Conservation (phyloP, 2,888 invertebrate species). For the Podabrus alpinus region DNA sequence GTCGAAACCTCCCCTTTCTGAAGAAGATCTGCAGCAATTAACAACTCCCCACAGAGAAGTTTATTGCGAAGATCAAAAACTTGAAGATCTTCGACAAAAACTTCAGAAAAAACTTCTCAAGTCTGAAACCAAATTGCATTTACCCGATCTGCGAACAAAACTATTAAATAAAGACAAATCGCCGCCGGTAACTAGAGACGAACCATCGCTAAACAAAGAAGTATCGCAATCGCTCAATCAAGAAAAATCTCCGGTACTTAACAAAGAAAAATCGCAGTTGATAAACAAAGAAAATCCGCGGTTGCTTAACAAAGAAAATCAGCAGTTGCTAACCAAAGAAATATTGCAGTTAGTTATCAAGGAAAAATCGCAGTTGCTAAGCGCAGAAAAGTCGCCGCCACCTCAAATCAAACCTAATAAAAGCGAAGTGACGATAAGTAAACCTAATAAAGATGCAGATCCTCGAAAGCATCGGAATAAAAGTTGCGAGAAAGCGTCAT, state of each 20-base stretch:
- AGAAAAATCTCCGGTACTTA: too few species aligned
- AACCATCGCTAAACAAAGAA: too few species aligned
- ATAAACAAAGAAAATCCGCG: too few species aligned
- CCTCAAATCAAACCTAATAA: not conserved
- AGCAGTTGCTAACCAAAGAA: not conserved
- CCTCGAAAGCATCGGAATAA: constrained; percentile 26
- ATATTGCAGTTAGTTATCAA: not conserved
- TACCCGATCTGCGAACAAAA: constrained; percentile 9
- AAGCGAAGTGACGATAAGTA: constrained; percentile 42
- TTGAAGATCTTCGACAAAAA: constrained; percentile 57
- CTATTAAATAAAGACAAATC: not conserved
- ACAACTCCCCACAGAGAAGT: constrained; percentile 1
- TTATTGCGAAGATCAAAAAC: constrained; percentile 51
- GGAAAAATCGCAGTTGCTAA: not conserved
- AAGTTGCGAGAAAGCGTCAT: not conserved
- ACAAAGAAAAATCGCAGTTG: too few species aligned
- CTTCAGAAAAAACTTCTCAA: constrained; percentile 56
- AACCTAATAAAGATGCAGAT: constrained; percentile 28
- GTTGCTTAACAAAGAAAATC: not conserved
- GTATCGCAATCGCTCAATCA: too few species aligned
- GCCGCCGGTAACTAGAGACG: not conserved
- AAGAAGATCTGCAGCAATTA: constrained; percentile 46
- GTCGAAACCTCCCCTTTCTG: constrained; percentile 50
- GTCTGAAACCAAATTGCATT: not conserved
- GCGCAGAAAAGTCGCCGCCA: not conserved